Percentiles rank a stretch among this genome's conserved stretches.
Conservation (phyloP, 2,113 vertebrate species). For the Neotoma lepida region DNA sequence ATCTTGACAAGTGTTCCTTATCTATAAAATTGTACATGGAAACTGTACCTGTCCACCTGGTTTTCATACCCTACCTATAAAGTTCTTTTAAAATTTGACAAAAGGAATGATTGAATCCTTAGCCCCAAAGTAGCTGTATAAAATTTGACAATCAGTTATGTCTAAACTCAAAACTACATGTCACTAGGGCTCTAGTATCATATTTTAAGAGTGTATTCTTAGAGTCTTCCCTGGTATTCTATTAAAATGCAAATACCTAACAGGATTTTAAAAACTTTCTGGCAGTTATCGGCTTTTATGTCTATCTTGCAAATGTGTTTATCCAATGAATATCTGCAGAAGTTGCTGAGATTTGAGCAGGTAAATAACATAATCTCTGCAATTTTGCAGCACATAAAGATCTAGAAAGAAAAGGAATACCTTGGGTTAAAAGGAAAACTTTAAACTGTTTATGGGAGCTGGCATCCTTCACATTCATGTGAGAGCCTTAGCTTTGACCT, state of each 20-base stretch:
- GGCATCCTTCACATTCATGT: not conserved
- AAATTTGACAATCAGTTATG: not conserved
- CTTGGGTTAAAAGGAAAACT: not conserved
- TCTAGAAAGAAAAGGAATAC: not conserved
- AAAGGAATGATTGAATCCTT: not conserved
- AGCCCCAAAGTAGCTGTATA: not conserved
- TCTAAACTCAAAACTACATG: not conserved
- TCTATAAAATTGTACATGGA: not conserved
- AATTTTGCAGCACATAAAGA: not conserved
- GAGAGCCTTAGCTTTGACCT: not conserved
- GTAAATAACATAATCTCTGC: not conserved
- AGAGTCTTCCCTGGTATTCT: not conserved
- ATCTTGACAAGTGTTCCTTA: not conserved
- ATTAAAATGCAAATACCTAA: conserved; percentile 25
- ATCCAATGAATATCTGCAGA: not conserved
- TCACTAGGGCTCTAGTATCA: not conserved
- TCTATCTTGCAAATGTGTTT: not conserved
- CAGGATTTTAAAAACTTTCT: not conserved
- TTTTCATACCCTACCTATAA: not conserved
- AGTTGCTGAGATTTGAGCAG: not conserved
- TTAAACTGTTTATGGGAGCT: not conserved
- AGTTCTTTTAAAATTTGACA: not conserved
- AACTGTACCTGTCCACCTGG: not conserved
- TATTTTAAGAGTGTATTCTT: not conserved
- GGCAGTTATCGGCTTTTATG: not conserved